A percentile compares a stretch with the other conserved stretches of the same genome.
phyloP scores from a whole-genome alignment of 2,797 vertebrate species.

The Aplochiton taeniatus region DNA sequence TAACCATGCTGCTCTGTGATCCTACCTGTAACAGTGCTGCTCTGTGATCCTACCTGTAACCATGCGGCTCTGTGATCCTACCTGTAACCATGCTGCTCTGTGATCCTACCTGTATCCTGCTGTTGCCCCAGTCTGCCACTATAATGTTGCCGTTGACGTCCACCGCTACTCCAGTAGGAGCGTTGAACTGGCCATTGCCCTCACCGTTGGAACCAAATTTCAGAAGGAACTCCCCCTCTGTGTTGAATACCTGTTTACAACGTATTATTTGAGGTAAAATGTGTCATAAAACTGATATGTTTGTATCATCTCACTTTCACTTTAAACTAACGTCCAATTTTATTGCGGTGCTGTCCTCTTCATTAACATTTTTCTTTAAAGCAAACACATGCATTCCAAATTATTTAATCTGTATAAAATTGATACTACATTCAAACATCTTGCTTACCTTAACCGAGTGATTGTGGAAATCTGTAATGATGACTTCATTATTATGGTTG shows the following conservation, averaged over 20 bases:
- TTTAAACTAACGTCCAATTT: no score
- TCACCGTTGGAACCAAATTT: constrained; percentile 98
- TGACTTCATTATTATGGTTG: constrained; percentile 98
- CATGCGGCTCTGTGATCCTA: not conserved
- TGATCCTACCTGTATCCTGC: constrained; percentile 90
- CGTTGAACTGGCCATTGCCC: constrained; percentile 98
- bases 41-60: not conserved
- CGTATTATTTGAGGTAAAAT: not conserved
- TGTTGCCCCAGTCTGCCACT: constrained; percentile 98
- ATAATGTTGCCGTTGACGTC: constrained; percentile 97
- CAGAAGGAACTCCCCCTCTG: constrained; percentile 93
- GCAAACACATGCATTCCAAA: no score
- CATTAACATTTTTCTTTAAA: no score
- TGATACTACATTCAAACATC: no score
- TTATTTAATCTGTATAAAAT: no score
- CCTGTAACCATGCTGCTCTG: not conserved
- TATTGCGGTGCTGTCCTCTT: no score
- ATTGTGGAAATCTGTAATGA: constrained; percentile 98
- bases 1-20: no score
- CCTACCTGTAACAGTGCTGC: no score
- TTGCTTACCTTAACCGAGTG: constrained; percentile 98
- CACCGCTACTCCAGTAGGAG: constrained; percentile 97
- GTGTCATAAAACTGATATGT: no score
- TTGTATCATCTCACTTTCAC: no score
- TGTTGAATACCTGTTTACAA: constrained; percentile 89